Evolutionary conservation across 2,797 vertebrate genomes (phyloP), one percentile per base, ranked within the genome.

Genomic region (Danio jaintianensis): DNA sequence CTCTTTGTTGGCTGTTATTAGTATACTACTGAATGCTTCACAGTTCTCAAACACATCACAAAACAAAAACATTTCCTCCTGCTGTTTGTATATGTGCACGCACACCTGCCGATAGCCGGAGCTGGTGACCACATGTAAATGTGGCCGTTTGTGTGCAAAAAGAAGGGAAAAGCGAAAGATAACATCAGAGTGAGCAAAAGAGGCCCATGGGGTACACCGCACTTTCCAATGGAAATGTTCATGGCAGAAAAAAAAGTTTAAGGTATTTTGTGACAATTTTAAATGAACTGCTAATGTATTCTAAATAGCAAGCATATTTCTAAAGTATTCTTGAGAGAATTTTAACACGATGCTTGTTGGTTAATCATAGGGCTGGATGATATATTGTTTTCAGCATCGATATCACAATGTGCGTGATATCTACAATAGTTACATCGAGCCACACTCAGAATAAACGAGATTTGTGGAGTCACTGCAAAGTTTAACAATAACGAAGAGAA

Each of bases 91-190:
- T 67, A 77, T 77, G 43, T 69, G 66, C 76, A 78, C 29, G 47
- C 66, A 61, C 76, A 70, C 55, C 66, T 70, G 76, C 18, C 29
- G 10, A 48, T 48, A 18, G 13, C 66, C 36, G 9, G 66, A 52
- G 66, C 53, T 78, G 29, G 64, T 78, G 76, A 78, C 66, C 55
- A 20, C 76, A 78, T 78, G 76, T 70, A 70, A 78, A 78, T 78
- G 43, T 42, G 66, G 45, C 45, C 18, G 9, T 78, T 70, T 61
- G 66, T 70, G 66, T 48, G 56, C 53, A 48, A 58, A 78, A 78
- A 78, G 15, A 67, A 6, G 45, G 12, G 43, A 52, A 68, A 81
- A 80, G 64, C 61, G 42, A 58, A 53, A 75, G 79, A 75, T 59
- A 70, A 45, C 56, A 78, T 78, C 64, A 70, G 36, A 52, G 47